phyloP scores from a whole-genome alignment of 1,140 invertebrate genomes.

The Alviniconcha marisindica region DNA sequence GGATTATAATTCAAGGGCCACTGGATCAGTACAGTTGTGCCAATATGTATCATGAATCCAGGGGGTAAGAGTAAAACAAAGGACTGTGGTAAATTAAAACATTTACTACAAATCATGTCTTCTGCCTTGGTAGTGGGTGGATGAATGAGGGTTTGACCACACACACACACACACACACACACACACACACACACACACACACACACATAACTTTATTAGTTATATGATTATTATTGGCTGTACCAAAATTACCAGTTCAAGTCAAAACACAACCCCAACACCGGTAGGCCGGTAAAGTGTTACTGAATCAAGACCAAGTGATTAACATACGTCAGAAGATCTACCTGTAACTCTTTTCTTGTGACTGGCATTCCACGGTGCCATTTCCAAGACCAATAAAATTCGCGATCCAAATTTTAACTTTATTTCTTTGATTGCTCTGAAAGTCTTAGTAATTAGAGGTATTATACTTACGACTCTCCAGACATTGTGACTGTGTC shows the following conservation, averaged over 20 bases:
- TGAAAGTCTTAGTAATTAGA: no score
- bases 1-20: no score
- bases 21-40: no score
- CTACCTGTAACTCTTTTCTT: background rate
- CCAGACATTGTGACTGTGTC: conserved; percentile 48
- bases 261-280: background rate
- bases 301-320: background rate
- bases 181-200: background rate
- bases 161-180: background rate
- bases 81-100: background rate
- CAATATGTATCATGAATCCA: background rate
- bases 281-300: background rate
- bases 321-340: background rate
- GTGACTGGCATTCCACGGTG: no score
- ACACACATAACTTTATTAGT: background rate
- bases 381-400: no score
- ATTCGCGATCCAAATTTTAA: background rate
- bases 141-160: no score
- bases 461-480: conserved; percentile 62
- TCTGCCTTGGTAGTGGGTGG: no score
- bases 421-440: background rate
- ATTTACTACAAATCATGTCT: background rate
- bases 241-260: background rate
- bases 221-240: background rate
- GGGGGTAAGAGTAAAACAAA: background rate